These are phyloP conservation scores for Zaprionus obscuricornis DNA, from an alignment of 2,888 invertebrate species.

Conservation along the genomic window DNA sequence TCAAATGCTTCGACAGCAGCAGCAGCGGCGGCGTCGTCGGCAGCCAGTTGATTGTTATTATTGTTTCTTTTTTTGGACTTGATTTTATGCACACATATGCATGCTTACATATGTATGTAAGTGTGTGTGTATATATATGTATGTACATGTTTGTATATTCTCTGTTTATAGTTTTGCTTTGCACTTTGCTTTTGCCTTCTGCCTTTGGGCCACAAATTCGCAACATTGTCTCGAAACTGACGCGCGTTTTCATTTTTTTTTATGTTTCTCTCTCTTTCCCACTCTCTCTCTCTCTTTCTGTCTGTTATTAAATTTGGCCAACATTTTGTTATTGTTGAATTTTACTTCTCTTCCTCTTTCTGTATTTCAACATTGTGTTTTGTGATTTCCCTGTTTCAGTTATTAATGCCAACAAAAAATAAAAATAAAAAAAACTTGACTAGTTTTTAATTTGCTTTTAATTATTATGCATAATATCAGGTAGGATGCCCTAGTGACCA, in stretches of 20 bases:
- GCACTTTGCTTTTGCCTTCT: conserved; percentile 25
- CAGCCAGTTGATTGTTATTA: conserved; percentile 52
- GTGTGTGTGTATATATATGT: conserved; percentile 6
- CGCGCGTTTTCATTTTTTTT: conserved; percentile 28
- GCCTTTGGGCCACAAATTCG: conserved; percentile 54
- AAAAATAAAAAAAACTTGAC: neutral
- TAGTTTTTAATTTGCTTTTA: conserved; percentile 35
- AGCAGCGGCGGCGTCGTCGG: no score
- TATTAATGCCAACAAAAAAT: no score
- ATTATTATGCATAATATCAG: conserved; percentile 46
- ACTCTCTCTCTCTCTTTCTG: neutral
- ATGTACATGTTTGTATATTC: no score
- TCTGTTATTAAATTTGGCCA: conserved; percentile 36
- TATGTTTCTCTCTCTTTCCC: conserved; percentile 12
- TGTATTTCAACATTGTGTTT: conserved; percentile 44
- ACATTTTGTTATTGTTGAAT: conserved; percentile 24
- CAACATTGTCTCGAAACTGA: conserved; percentile 52
- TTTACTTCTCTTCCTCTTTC: no score
- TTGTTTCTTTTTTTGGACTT: conserved; percentile 30
- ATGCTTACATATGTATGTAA: neutral
- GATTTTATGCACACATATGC: conserved; percentile 35
- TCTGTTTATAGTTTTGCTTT: conserved; percentile 25
- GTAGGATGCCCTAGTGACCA: conserved; percentile 53
- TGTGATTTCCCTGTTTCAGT: conserved; percentile 49
- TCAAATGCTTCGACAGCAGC: conserved; percentile 38